Conservation (phyloP, 2,888 invertebrate species). For the Dicranocentrus wangi region DNA sequence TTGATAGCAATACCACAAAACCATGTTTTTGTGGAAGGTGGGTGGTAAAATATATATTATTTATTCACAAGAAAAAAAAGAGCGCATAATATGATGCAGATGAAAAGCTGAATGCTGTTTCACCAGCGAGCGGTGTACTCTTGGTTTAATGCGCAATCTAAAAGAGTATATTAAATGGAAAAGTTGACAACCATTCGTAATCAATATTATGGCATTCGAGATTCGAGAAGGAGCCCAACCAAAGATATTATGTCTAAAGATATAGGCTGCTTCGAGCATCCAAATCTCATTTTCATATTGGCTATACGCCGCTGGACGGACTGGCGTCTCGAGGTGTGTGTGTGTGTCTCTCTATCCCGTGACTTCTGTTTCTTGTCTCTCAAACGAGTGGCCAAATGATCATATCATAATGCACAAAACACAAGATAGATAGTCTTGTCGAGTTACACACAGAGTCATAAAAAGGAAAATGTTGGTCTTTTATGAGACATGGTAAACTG, state of each 20-base stretch:
- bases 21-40: neutral
- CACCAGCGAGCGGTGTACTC: neutral
- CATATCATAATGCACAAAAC: constrained; percentile 29
- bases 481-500: too few relatives aligned
- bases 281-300: neutral
- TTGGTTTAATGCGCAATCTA: too few relatives aligned
- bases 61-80: neutral
- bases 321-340: neutral
- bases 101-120: neutral
- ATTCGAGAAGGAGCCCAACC: too few relatives aligned
- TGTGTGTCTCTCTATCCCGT: neutral
- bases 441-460: neutral
- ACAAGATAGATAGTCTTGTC: neutral
- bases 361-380: constrained; percentile 51
- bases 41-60: constrained; percentile 4
- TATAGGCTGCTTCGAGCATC: neutral
- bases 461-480: neutral
- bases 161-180: constrained; percentile 12
- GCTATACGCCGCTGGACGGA: neutral
- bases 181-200: constrained; percentile 30
- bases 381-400: constrained; percentile 42
- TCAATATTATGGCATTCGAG: constrained; percentile 23
- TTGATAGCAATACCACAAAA: neutral
- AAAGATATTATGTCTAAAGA: neutral
- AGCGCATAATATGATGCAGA: too few relatives aligned